Evolutionary conservation across 1,140 invertebrate species (phyloP), one percentile per base, ranked within the genome.

Genomic region (Aricia agestis): DNA sequence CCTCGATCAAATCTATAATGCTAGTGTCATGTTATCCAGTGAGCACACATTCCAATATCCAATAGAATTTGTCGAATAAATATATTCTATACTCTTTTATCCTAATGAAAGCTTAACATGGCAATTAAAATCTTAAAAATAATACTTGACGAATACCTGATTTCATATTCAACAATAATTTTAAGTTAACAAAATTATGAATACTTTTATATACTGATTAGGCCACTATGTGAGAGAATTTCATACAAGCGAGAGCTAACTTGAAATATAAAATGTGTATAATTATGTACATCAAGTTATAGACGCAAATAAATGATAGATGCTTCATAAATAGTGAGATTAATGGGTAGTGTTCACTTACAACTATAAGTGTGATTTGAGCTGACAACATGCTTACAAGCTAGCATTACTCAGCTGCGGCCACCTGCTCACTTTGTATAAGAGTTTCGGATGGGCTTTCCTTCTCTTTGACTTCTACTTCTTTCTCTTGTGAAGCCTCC

Each of bases 281-380:
- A 78, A 77, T 86, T 91, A 91, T 91, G 83, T 91, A 91, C 89
- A 52, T 52, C 45, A 90, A 86, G 7, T 59, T 78, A 57, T 72
- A 74, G 76, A 84, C 83, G 81, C 76, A 82, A 85, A 86, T 86
- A 82, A 85, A 84, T 82, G 82, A 82, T 80, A 78, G 78, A 86
- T 84, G 84, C 79, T 80, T 81, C 84, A 85, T 87, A 87, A 89
- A 87, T 76, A 82, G 83, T 82, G 81, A 76, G 79, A 83, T 89
- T 82, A 86, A 81, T 52, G 45, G 82, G 78, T 78, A 86, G 84
- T 86, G 84, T 82, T 84, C 72, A 82, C 87, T 91, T 91, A 90
- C 82, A 88, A 81, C 85, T 90, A 90, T 73, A 75, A 78, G 78
- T 63, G 82, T 85, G 78, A 82, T 89, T 91, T 91, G 89, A 90